These are phyloP conservation scores for Drosophila antonietae DNA, from an alignment of 2,888 invertebrate genomes.

Conservation along the genomic window DNA sequence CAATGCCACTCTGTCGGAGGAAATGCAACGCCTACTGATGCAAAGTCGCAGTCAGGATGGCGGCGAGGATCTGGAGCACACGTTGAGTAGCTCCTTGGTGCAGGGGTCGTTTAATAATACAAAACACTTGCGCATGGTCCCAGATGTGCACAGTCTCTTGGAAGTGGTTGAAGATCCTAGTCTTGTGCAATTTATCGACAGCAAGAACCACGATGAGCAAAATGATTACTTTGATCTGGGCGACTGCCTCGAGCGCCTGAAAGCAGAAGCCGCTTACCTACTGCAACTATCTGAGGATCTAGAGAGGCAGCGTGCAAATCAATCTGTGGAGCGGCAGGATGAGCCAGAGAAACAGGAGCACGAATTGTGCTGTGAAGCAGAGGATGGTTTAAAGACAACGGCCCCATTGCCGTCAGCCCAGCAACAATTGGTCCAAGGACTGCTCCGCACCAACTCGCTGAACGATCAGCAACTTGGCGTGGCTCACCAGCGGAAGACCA, in stretches of 20 bases:
- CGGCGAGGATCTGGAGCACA: conserved; percentile 66
- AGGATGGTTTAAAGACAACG: conserved; percentile 72
- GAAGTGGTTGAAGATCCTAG: conserved; percentile 88
- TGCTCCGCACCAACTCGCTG: conserved; percentile 81
- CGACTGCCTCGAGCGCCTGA: conserved; percentile 88
- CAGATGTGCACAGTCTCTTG: conserved; percentile 87
- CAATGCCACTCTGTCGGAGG: conserved; percentile 90
- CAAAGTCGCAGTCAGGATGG: conserved; percentile 74
- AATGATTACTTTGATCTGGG: conserved; percentile 87
- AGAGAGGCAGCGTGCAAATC: conserved; percentile 58
- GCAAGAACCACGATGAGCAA: conserved; percentile 85
- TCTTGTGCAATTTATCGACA: conserved; percentile 86
- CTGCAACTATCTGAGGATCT: conserved; percentile 87
- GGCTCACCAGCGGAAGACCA: conserved; percentile 56
- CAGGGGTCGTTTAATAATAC: conserved; percentile 63
- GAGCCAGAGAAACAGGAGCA: conserved; percentile 73
- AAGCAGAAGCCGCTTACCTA: conserved; percentile 89
- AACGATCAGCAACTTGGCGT: conserved; percentile 80
- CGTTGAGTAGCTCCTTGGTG: conserved; percentile 69
- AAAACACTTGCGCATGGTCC: conserved; percentile 89
- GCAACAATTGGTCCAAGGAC: conserved; percentile 65
- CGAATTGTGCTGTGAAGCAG: conserved; percentile 71
- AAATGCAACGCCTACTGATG: conserved; percentile 80
- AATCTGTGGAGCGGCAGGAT: conserved; percentile 70
- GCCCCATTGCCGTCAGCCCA: conserved; percentile 37